Evolutionary conservation across 2,888 invertebrate species (phyloP), one percentile per base, ranked within the genome.

Genomic region (Diaprepes abbreviatus): DNA sequence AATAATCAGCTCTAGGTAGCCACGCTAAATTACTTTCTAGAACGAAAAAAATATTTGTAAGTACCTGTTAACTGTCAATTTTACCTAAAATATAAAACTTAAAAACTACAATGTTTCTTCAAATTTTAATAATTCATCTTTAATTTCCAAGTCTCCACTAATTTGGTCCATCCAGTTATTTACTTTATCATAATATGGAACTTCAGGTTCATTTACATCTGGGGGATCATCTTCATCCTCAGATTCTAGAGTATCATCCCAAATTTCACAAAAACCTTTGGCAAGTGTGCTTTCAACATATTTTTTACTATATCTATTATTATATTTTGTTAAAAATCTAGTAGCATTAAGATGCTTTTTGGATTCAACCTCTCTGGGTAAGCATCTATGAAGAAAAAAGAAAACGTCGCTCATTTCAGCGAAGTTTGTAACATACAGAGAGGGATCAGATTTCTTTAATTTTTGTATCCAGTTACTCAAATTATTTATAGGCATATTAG

Each of bases 181-280:
- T 31, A 79, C 79, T 75, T 78, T 79, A 45, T 77, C 76, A 52
- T 70, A 54, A 36, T 66, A 66, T 16, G 74, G 73, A 21, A 76
- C 74, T 71, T 79, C 74, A 7, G 74, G 16, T 45, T 71, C 70
- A 43, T 70, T 70, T 3, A 68, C 55, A 31, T 72, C 69, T 5
- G 70, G 63, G 19, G 71, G 67, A 17, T 54, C 62, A 14, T 70
- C 73, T 1, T 76, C 70, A 24, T 75, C 70, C 2, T 31, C 60
- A 17, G 60, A 60, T 31, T 71, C 75, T 0, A 72, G 74, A 31
- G 72, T 74, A 19, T 75, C 76, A 10, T 75, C 73, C 79, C 79
- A 79, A 50, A 77, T 71, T 14, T 69, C 66, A 7, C 76, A 59
- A 69, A 79, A 78, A 57, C 76, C 74, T 60, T 69, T 66, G 9